These are phyloP conservation scores for Drosophila eohydei DNA, from an alignment of 2,888 invertebrate species.

Conservation along the genomic window DNA sequence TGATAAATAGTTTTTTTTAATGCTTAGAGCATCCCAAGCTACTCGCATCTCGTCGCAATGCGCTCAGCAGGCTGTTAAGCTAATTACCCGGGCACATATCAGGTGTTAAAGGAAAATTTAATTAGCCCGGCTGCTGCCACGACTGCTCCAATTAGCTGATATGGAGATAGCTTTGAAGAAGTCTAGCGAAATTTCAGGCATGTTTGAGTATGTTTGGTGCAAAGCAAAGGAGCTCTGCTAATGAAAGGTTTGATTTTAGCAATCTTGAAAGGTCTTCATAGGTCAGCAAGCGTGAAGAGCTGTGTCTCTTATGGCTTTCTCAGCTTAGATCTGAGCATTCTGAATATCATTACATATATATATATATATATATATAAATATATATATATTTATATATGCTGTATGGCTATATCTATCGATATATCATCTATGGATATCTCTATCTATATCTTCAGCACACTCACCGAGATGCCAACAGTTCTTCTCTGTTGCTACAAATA, in stretches of 20 bases:
- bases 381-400: too few species aligned
- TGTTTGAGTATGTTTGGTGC: background rate
- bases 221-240: background rate
- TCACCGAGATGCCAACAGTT: background rate
- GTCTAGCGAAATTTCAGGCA: background rate
- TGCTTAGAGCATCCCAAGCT: background rate
- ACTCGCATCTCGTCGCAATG: background rate
- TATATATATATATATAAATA: too few species aligned
- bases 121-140: background rate
- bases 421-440: too few species aligned
- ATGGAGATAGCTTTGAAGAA: background rate
- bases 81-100: conserved; percentile 5
- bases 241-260: background rate
- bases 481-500: background rate
- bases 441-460: background rate
- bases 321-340: too few species aligned
- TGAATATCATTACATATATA: too few species aligned
- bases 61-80: conserved; percentile 3
- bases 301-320: too few species aligned
- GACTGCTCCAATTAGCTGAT: background rate
- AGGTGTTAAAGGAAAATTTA: conserved; percentile 6
- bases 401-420: too few species aligned
- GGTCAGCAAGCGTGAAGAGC: too few species aligned
- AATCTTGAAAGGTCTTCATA: too few species aligned
- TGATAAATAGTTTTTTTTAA: conserved; percentile 8